Base-by-base conservation (phyloP, 2,888 invertebrate species). In the Leptinotarsa juncta region DNA sequence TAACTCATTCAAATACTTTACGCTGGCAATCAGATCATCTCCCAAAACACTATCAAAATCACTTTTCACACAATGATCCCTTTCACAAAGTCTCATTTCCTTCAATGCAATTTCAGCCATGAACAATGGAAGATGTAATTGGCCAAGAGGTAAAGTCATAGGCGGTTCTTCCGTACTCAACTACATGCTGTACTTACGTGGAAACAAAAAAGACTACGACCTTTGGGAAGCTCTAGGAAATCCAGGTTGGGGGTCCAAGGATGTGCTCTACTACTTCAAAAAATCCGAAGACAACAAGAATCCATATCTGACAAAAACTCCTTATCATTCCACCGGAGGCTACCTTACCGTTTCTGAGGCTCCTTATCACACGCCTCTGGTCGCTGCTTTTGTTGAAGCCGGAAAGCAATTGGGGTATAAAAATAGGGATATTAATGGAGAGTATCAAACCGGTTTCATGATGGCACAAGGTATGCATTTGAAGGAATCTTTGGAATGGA, bases 251-350 rank as follows among this genome's bases (percentile, higher is more conserved):
- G 92, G 94, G 4, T 94, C 93, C 81, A 91, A 93, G 70, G 94
- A 95, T 78, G 94, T 93, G 0, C 88, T 96, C 12, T 91, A 94
- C 82, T 96, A 96, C 84, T 96, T 96, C 87, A 96, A 95, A 85
- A 97, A 97, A 86, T 96, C 96, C 0, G 97, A 97, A 88, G 96
- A 97, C 87, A 97, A 96, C 82, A 91, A 93, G 82, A 97, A 95
- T 85, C 96, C 96, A 0, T 96, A 95, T 83, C 87, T 97, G 76
- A 90, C 94, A 0, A 90, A 92, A 73, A 96, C 95, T 0, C 93
- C 92, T 0, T 96, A 95, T 82, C 96, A 96, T 82, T 90, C 92
- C 4, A 93, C 92, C 0, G 96, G 96, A 1, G 96, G 96, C 0
- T 95, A 94, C 83, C 87, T 96, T 42, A 96, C 96, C 0, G 91